Evolutionary conservation across 2,888 invertebrate species (phyloP).

Genomic region (Ormyrus labotus): DNA sequence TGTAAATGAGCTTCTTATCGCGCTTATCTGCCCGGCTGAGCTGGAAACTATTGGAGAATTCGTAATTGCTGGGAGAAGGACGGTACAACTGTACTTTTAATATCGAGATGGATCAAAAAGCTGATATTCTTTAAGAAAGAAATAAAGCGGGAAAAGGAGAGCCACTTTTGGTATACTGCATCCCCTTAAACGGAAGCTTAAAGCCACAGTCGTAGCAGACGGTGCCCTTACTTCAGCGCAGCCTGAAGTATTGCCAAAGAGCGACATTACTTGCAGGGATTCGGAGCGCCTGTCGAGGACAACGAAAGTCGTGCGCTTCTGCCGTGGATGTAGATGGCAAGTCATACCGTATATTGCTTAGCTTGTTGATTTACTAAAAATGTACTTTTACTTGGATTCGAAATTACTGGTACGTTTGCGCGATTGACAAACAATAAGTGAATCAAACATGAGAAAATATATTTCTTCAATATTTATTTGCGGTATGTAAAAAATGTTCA

Average conservation of each 20-base stretch:
- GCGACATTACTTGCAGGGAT: conserved; percentile 49
- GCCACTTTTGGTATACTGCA: too few relatives aligned
- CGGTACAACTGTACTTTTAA: background rate
- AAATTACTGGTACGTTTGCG: too few relatives aligned
- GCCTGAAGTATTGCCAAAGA: conserved; percentile 1
- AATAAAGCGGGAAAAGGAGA: too few relatives aligned
- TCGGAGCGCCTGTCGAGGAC: background rate
- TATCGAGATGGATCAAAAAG: too few relatives aligned
- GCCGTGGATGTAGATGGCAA: conserved; percentile 36
- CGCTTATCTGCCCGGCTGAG: background rate
- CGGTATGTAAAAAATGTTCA: too few relatives aligned
- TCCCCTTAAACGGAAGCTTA: background rate
- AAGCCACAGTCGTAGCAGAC: background rate
- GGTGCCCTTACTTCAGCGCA: background rate
- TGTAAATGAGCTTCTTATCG: background rate
- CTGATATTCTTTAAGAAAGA: too few relatives aligned
- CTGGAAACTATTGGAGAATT: background rate
- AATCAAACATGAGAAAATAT: too few relatives aligned
- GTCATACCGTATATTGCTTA: background rate
- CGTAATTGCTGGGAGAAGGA: background rate
- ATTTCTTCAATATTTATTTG: too few relatives aligned
- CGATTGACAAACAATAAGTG: too few relatives aligned
- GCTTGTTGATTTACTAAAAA: too few relatives aligned
- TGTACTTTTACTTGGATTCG: too few relatives aligned
- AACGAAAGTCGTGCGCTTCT: conserved; percentile 25